Percentiles rank a stretch among this genome's conserved stretches.
phyloP scores from a whole-genome alignment of 2,888 invertebrate genomes.

The Heteromurus nitidus region DNA sequence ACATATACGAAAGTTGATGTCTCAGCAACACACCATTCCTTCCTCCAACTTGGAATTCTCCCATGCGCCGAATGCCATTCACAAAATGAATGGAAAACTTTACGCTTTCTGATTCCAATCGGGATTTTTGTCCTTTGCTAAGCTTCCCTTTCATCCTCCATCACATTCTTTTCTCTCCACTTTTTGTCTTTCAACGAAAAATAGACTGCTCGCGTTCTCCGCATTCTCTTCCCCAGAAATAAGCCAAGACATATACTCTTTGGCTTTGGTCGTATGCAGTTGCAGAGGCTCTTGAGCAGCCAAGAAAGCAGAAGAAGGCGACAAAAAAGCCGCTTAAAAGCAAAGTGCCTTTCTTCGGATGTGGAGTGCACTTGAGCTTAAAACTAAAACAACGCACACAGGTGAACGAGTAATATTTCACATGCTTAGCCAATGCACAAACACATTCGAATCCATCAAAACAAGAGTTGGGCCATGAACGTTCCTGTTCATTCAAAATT shows the following conservation, averaged over 20 bases:
- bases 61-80: slow-evolving; percentile 39
- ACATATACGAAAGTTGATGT: slow-evolving; percentile 57
- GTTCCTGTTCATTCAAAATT: too few relatives aligned
- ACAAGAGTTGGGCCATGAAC: too few relatives aligned
- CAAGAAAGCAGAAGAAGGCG: slow-evolving; percentile 38
- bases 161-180: slow-evolving; percentile 29
- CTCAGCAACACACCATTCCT: slow-evolving; percentile 52
- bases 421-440: too few relatives aligned
- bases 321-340: slow-evolving; percentile 58
- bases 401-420: slow-evolving; percentile 31
- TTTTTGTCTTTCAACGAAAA: too few relatives aligned
- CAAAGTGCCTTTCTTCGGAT: slow-evolving; percentile 25
- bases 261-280: slow-evolving; percentile 36
- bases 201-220: too few relatives aligned
- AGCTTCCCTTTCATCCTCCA: neutral
- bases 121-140: slow-evolving; percentile 26
- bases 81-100: slow-evolving; percentile 63
- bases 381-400: slow-evolving; percentile 27
- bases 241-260: too few relatives aligned
- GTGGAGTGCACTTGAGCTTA: slow-evolving; percentile 21
- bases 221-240: slow-evolving; percentile 5
- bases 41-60: slow-evolving; percentile 3
- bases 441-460: too few relatives aligned
- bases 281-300: slow-evolving; percentile 52
- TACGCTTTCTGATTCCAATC: slow-evolving; percentile 60